Evolutionary conservation across 2,888 invertebrate species (phyloP), one percentile per base, ranked within the genome.

Genomic region (Malachius bipustulatus): DNA sequence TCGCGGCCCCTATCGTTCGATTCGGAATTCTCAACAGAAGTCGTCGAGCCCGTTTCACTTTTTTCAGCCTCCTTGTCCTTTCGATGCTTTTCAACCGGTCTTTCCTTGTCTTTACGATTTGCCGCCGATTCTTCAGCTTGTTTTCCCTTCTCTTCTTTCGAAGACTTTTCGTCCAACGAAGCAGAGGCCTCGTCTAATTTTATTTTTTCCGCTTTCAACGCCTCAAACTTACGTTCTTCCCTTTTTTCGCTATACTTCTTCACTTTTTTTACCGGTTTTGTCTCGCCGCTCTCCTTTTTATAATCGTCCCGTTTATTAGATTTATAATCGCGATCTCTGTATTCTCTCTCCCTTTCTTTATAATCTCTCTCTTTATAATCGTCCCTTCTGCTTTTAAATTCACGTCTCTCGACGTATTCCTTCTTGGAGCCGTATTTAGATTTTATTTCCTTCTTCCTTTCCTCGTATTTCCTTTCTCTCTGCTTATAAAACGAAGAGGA

Each of bases 241-340:
- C 63, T 47, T 42, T 52, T 54, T 43, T 63, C 63, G 44, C 62
- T 63, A 38, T 63, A 63, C 37, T 63, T 63, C 43, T 63, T 63
- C 1, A 52, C 51, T 43, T 55, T 57, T 31, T 50, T 52, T 28
- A 38, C 33, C 10, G 42, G 37, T 35, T 50, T 51, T 6, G 38
- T 27, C 24, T 19, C 24, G 24, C 6, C 9, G 6, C 9, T n/a
- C 9, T n/a, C 6, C 24, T n/a, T 28, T n/a, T 34, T 40, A 4
- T 8, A 11, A 8, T 26, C 9, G 27, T 39, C 41, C n/a, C 33
- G 31, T 30, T 39, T 41, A 31, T 30, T n/a, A 32, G 10, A 14
- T 32, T 32, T 6, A 10, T 31, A 6, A 33, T 33, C 24, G 9
- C 10, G 4, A 4, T 33, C 26, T 10, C 16, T 33, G 8, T 28